These are phyloP conservation scores for Phrynosoma blainvillii DNA, from an alignment of 2,113 vertebrate genomes.

Conservation along the genomic window DNA sequence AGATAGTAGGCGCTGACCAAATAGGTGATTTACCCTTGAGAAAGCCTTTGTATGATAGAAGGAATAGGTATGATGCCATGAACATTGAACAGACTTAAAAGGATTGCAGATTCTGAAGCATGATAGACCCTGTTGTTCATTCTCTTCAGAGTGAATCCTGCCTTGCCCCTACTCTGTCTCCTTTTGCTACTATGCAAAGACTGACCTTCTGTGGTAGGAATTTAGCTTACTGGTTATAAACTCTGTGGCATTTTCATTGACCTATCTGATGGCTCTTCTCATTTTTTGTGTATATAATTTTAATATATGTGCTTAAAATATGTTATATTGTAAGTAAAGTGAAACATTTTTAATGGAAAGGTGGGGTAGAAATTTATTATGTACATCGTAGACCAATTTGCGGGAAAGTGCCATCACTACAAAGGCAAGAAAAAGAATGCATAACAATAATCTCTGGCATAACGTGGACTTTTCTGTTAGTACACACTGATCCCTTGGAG, in stretches of 20 bases:
- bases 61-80: neutral
- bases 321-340: neutral
- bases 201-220: neutral
- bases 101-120: neutral
- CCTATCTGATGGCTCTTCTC: neutral
- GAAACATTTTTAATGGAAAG: neutral
- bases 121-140: neutral
- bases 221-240: neutral
- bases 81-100: neutral
- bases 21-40: neutral
- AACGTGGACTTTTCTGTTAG: neutral
- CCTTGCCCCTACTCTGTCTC: neutral
- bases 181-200: neutral
- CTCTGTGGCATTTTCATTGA: neutral
- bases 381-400: neutral
- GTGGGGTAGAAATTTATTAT: neutral
- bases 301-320: neutral
- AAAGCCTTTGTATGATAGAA: neutral
- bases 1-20: neutral
- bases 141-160: neutral
- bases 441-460: neutral
- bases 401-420: neutral
- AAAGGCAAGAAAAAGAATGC: neutral
- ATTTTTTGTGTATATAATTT: neutral
- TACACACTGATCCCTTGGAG: neutral